phyloP scores from a whole-genome alignment of 2,797 vertebrate species.

The Microhierax caerulescens region DNA sequence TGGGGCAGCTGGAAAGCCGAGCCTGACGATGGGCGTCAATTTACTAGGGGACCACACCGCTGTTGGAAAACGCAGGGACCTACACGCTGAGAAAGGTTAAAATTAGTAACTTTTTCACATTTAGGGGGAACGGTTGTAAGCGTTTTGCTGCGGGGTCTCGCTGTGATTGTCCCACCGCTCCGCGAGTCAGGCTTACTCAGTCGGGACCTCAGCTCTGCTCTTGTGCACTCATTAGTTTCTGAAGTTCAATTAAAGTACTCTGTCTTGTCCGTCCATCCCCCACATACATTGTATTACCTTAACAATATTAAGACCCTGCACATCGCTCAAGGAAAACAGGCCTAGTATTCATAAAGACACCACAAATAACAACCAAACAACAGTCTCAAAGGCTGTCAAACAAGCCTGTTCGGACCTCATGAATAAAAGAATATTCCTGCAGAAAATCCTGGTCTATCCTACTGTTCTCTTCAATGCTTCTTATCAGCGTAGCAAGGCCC shows the following conservation, averaged over 20 bases:
- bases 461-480: neutral
- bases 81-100: neutral
- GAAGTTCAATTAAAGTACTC: neutral
- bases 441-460: neutral
- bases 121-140: neutral
- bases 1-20: neutral
- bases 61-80: neutral
- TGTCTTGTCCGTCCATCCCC: fast-evolving
- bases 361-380: neutral
- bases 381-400: neutral
- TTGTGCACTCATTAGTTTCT: neutral
- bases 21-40: fast-evolving
- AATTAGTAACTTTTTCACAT: too few species aligned
- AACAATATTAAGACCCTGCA: neutral
- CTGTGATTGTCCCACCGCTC: neutral
- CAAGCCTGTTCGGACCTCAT: neutral
- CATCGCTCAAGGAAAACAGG: neutral
- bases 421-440: neutral
- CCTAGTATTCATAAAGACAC: neutral
- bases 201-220: neutral
- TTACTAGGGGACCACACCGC: fast-evolving
- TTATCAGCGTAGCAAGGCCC: neutral
- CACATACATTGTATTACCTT: neutral
- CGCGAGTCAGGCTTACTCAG: fast-evolving
- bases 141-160: neutral